These are phyloP conservation scores for Cathartes aura DNA, from an alignment of 2,113 vertebrate genomes.

Conservation along the genomic window DNA sequence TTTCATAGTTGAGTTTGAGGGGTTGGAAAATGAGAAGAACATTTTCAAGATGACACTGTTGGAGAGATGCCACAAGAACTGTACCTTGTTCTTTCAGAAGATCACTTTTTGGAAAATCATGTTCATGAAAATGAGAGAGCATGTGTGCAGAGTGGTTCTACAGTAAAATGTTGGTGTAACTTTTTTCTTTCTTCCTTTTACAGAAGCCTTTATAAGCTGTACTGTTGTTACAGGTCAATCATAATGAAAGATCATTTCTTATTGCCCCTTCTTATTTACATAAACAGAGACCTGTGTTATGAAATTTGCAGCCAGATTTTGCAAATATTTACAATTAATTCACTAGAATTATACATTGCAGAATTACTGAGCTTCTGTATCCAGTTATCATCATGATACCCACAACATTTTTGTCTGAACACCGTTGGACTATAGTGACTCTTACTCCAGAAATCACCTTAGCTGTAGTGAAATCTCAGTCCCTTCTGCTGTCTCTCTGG, in stretches of 20 bases:
- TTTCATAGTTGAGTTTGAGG: not conserved
- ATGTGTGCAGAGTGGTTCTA: not conserved
- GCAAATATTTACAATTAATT: not conserved
- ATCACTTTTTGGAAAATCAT: not conserved
- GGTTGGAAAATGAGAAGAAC: not conserved
- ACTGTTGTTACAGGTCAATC: not conserved
- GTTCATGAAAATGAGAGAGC: not conserved
- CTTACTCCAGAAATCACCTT: not conserved
- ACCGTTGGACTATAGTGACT: not conserved
- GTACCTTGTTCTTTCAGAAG: not conserved
- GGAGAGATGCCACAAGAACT: not conserved
- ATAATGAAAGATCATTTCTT: not conserved
- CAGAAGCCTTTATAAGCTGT: not conserved
- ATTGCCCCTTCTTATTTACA: not conserved
- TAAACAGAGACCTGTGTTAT: not conserved
- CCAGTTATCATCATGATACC: not conserved
- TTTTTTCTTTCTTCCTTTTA: not conserved
- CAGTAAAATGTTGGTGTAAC: not conserved
- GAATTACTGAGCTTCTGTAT: not conserved
- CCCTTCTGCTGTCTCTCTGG: not conserved
- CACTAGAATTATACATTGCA: not conserved
- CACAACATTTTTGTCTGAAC: not conserved
- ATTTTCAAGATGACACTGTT: not conserved
- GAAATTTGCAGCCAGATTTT: not conserved
- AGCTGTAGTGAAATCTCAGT: not conserved